Percentiles rank a stretch among this genome's conserved stretches.
phyloP scores from a whole-genome alignment of 2,113 vertebrate genomes.

The Dasypus novemcinctus region DNA sequence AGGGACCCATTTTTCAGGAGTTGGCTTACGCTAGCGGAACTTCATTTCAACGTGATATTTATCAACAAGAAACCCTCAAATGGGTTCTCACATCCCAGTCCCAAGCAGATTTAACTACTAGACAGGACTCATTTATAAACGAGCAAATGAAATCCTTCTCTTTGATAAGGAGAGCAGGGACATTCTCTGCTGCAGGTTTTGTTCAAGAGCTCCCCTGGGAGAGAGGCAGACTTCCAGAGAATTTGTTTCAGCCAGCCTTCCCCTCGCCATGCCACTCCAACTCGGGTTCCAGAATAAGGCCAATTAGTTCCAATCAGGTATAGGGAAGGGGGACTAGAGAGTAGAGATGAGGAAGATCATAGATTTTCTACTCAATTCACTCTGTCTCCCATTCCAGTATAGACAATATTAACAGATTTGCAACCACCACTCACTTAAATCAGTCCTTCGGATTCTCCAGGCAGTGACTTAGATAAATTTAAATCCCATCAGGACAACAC shows the following conservation, averaged over 20 bases:
- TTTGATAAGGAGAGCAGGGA: constrained; percentile 37
- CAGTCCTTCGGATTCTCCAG: background rate
- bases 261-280: background rate
- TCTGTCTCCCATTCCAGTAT: constrained; percentile 1
- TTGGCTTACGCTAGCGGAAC: constrained; percentile 62
- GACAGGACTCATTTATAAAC: constrained; percentile 56
- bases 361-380: background rate
- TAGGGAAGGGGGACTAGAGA: background rate
- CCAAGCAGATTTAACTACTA: constrained; percentile 57
- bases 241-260: background rate
- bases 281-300: background rate
- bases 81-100: background rate
- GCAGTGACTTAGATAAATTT: background rate
- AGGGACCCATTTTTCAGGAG: constrained; percentile 64
- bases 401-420: background rate
- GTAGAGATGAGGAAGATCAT: background rate
- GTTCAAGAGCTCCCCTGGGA: background rate
- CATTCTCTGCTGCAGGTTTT: constrained; percentile 28
- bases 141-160: constrained; percentile 53
- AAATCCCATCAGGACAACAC: background rate
- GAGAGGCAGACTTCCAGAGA: background rate
- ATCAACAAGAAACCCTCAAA: constrained; percentile 67
- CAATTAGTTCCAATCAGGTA: no score
- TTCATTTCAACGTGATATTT: constrained; percentile 60
- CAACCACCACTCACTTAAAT: background rate